phyloP scores from a whole-genome alignment of 92 coral and sea anemone genomes.

The Epizoanthus scotinus region DNA sequence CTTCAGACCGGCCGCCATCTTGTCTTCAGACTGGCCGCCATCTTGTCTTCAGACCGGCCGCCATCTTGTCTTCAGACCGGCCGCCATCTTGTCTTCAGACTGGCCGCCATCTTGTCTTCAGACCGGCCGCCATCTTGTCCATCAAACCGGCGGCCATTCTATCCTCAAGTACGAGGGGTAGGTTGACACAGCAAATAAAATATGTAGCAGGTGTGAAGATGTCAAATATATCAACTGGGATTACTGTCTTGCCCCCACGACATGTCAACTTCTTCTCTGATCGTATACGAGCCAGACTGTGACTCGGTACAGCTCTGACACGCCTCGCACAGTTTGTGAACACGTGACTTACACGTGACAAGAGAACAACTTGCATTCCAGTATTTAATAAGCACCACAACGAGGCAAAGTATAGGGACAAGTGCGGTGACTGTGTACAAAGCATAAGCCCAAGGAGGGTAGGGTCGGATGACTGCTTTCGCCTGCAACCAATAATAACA shows the following conservation, averaged over 20 bases:
- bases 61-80: no score
- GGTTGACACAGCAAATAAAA: no score
- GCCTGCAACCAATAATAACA: conserved; percentile 45
- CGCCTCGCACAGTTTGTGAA: conserved; percentile 8
- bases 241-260: conserved; percentile 17
- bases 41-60: no score
- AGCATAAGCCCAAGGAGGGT: conserved; percentile 80
- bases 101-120: no score
- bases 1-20: no score
- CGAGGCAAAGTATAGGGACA: conserved; percentile 59
- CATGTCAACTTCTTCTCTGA: conserved; percentile 10
- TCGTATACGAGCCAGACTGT: conserved; percentile 15
- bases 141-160: no score
- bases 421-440: conserved; percentile 48
- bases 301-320: conserved; percentile 19
- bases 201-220: no score
- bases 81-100: no score
- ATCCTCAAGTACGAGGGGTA: no score
- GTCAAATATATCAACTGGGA: conserved; percentile 11
- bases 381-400: conserved; percentile 47
- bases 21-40: no score
- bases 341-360: conserved; percentile 1
- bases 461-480: conserved; percentile 48
- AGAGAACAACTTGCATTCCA: conserved; percentile 25
- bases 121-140: no score